Percentiles rank a stretch among this genome's conserved stretches.
phyloP scores from a whole-genome alignment of 37 sponge, comb jelly and placozoan species.

The Spongia lamella region DNA sequence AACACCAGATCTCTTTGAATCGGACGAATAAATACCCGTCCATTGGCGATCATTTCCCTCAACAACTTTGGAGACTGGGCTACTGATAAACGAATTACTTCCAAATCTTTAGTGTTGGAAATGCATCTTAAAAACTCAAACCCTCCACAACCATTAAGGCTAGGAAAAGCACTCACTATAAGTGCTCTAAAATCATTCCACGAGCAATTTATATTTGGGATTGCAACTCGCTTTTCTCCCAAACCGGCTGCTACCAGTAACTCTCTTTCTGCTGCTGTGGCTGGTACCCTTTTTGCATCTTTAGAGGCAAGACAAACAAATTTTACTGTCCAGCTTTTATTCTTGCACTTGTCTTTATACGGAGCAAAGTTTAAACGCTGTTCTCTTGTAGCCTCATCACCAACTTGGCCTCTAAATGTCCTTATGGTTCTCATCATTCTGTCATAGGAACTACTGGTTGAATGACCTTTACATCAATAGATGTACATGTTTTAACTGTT shows the following conservation, averaged over 20 bases:
- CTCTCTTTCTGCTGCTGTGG: slow-evolving; percentile 11
- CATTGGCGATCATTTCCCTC: slow-evolving; percentile 11
- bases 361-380: slow-evolving; percentile 13
- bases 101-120: slow-evolving; percentile 26
- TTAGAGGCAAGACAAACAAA: slow-evolving; percentile 20
- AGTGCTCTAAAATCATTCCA: slow-evolving; percentile 7
- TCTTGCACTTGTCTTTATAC: not conserved
- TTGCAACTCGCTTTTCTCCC: slow-evolving; percentile 20
- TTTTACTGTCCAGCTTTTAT: slow-evolving; percentile 20
- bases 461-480: too few relatives aligned
- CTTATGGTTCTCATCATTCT: too few relatives aligned
- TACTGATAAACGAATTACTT: slow-evolving; percentile 9
- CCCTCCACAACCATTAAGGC: slow-evolving; percentile 25
- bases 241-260: slow-evolving; percentile 23
- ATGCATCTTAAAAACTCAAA: slow-evolving; percentile 43
- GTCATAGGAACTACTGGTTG: too few relatives aligned
- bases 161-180: slow-evolving; percentile 19
- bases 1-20: slow-evolving; percentile 35
- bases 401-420: too few relatives aligned
- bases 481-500: too few relatives aligned
- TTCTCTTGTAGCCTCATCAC: not conserved
- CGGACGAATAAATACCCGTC: slow-evolving; percentile 37
- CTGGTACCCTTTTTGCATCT: slow-evolving; percentile 9
- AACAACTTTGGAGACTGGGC: slow-evolving; percentile 10
- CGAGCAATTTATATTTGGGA: slow-evolving; percentile 30